These are phyloP conservation scores for Esox lucius DNA, from an alignment of 2,797 vertebrate genomes.

Conservation along the genomic window DNA sequence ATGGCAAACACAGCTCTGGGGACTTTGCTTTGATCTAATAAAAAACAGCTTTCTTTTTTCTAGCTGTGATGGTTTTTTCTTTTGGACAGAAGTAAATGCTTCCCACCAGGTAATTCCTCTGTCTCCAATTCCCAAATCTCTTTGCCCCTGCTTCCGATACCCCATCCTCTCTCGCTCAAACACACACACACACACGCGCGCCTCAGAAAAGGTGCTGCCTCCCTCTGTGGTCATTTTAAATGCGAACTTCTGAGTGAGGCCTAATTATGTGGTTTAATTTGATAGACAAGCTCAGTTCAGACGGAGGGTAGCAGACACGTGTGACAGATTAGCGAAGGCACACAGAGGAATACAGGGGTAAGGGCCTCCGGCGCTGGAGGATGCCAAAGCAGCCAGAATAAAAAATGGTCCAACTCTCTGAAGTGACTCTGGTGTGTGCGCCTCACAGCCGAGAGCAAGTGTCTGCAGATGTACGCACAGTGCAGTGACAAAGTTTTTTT, in stretches of 20 bases:
- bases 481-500: too few relatives aligned
- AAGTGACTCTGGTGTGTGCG: neutral
- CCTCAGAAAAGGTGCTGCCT: neutral
- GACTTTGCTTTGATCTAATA: neutral
- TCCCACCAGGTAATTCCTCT: constrained; percentile 2
- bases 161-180: neutral
- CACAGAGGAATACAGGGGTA: neutral
- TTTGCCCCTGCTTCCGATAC: neutral
- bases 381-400: neutral
- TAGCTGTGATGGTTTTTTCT: neutral
- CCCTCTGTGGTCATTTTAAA: neutral
- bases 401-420: neutral
- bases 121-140: neutral
- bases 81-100: neutral
- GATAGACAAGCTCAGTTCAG: neutral
- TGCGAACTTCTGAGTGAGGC: neutral
- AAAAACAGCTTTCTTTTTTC: neutral
- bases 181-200: neutral
- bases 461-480: neutral
- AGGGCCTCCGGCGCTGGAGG: neutral
- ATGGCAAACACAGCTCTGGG: neutral
- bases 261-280: neutral
- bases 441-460: neutral
- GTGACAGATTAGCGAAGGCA: neutral
- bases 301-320: neutral